Percentiles rank a stretch among this genome's conserved stretches.
These are phyloP conservation scores for Penaeus chinensis DNA, from an alignment of 1,140 invertebrate genomes.

Conservation along the genomic window DNA sequence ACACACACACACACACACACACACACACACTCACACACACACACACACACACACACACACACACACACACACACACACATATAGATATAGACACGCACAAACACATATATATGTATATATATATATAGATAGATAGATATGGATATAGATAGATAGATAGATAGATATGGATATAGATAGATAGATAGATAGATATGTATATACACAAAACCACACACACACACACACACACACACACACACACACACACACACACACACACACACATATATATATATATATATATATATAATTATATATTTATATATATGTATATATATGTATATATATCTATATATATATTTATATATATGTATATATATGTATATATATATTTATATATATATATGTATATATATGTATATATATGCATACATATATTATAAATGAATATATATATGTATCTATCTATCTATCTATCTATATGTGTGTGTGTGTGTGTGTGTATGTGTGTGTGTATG, in stretches of 20 bases:
- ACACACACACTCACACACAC: neutral
- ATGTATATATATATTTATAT: neutral
- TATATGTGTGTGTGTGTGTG: neutral
- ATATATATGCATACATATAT: neutral
- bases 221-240: neutral
- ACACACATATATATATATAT: neutral
- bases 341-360: neutral
- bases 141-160: neutral
- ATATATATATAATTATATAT: neutral
- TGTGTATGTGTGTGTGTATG: no score
- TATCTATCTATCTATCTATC: conserved; percentile 8
- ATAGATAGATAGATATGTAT: neutral
- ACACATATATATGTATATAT: neutral
- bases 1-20: no score
- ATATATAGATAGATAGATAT: neutral
- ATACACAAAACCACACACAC: neutral
- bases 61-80: neutral
- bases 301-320: neutral
- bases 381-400: neutral
- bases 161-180: neutral
- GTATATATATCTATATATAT: neutral
- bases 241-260: neutral
- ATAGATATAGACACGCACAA: neutral
- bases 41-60: neutral
- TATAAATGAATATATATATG: neutral